These are phyloP conservation scores for Chlorodrepanis virens DNA, from an alignment of 2,113 vertebrate genomes.

Conservation along the genomic window DNA sequence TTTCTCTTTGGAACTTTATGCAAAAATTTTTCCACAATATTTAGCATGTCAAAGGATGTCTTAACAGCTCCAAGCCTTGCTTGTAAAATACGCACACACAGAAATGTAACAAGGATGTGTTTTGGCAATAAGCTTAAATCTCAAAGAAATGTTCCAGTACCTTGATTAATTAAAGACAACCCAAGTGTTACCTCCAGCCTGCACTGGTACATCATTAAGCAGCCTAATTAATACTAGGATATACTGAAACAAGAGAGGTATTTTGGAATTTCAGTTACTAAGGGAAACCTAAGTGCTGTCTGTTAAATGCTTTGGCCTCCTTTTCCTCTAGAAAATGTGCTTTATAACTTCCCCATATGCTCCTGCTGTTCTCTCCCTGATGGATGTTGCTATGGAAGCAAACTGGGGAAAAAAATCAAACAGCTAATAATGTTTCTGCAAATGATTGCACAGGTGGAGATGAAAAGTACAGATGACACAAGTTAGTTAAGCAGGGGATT, in stretches of 20 bases:
- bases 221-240: conserved; percentile 58
- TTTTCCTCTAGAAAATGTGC: conserved; percentile 59
- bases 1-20: conserved; percentile 34
- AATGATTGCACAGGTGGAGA: conserved; percentile 60
- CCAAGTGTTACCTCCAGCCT: conserved; percentile 32
- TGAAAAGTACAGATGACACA: conserved; percentile 52
- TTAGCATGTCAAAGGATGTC: conserved; percentile 58
- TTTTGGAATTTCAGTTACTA: conserved; percentile 55
- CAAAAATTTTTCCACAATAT: not conserved
- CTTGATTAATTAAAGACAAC: conserved; percentile 61
- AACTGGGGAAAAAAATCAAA: conserved; percentile 33
- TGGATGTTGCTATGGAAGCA: conserved; percentile 72
- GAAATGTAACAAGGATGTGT: not conserved
- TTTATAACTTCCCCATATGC: conserved; percentile 57
- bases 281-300: conserved; percentile 47
- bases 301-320: conserved; percentile 57
- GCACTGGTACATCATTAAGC: conserved; percentile 33
- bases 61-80: not conserved
- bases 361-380: conserved; percentile 56
- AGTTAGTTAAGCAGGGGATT: conserved; percentile 27
- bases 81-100: not conserved
- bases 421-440: conserved; percentile 61
- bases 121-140: conserved; percentile 52
- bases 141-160: conserved; percentile 42
- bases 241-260: conserved; percentile 41